Conservation (phyloP, 2,797 vertebrate genomes). For the Malacoraja senta region DNA sequence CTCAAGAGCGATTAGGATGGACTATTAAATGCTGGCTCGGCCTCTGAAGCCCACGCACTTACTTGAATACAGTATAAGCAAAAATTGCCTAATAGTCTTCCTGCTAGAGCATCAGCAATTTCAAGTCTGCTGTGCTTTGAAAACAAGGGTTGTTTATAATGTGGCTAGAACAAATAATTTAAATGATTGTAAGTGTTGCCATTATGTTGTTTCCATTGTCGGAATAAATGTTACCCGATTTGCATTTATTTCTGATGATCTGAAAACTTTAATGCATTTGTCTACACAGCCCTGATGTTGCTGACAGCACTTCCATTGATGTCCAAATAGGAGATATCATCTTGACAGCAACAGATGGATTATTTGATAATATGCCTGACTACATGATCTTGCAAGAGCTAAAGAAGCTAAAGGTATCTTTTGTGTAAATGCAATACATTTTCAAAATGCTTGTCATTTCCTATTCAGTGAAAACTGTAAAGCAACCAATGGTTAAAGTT, state of each 20-base stretch:
- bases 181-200: background rate
- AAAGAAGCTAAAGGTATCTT: slow-evolving; percentile 85
- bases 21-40: too few species aligned
- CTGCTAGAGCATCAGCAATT: background rate
- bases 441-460: background rate
- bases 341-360: slow-evolving; percentile 89
- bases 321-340: slow-evolving; percentile 97
- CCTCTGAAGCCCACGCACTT: too few species aligned
- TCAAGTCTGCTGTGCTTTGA: background rate
- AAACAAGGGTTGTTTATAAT: background rate
- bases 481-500: background rate
- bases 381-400: slow-evolving; percentile 97
- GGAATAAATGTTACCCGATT: background rate
- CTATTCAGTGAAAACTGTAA: background rate
- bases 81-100: background rate
- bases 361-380: slow-evolving; percentile 99
- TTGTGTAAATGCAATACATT: background rate
- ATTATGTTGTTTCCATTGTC: background rate
- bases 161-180: background rate
- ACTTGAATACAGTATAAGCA: too few species aligned
- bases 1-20: too few species aligned
- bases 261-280: background rate
- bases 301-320: slow-evolving; percentile 89
- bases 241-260: background rate
- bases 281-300: slow-evolving; percentile 78